A percentile compares a stretch with the other conserved stretches of the same genome.
Conservation (phyloP, 2,797 vertebrate species). For the Typhlichthys subterraneus region DNA sequence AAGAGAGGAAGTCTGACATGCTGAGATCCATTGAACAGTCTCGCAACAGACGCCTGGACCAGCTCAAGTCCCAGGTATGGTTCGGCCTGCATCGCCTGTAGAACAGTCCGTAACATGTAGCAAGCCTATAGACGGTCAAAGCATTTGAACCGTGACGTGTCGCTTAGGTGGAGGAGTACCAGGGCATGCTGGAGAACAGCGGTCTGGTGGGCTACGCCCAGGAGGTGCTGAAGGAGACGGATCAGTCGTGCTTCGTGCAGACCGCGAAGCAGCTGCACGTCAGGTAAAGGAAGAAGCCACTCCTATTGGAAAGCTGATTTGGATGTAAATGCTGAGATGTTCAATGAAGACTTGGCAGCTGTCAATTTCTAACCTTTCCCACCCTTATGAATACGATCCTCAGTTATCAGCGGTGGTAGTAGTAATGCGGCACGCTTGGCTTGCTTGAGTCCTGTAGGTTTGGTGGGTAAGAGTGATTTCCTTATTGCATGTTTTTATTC, state of each 20-base stretch:
- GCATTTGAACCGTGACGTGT: too few relatives aligned
- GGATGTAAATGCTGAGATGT: neutral
- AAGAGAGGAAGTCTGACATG: slow-evolving; percentile 88
- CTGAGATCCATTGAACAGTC: slow-evolving; percentile 87
- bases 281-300: slow-evolving; percentile 76
- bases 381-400: neutral
- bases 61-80: slow-evolving; percentile 84
- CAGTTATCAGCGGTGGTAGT: too few relatives aligned
- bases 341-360: neutral
- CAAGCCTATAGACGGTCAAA: neutral
- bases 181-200: slow-evolving; percentile 95
- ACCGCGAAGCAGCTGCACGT: slow-evolving; percentile 93
- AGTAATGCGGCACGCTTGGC: too few relatives aligned
- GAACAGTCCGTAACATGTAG: too few relatives aligned
- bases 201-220: slow-evolving; percentile 97
- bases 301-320: neutral
- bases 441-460: too few relatives aligned
- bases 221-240: slow-evolving; percentile 96
- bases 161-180: slow-evolving; percentile 87
- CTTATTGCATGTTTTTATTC: too few relatives aligned
- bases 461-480: too few relatives aligned
- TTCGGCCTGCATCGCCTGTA: neutral
- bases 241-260: slow-evolving; percentile 97
- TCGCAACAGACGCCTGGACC: slow-evolving; percentile 82
- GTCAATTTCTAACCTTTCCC: neutral